phyloP scores from a whole-genome alignment of 2,797 vertebrate species.

The Buceros bicornis region DNA sequence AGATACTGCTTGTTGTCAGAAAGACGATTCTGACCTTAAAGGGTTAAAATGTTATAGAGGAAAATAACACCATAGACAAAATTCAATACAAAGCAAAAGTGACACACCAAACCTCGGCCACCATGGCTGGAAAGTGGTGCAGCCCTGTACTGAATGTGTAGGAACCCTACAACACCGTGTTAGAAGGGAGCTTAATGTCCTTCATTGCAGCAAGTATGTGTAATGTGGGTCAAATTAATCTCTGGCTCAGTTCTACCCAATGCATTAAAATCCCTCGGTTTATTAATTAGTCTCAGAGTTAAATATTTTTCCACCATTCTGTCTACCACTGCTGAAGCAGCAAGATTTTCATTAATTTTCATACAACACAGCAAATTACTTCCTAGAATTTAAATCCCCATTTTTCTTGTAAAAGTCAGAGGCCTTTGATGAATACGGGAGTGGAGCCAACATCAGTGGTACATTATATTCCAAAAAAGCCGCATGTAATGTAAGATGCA shows the following conservation, averaged over 20 bases:
- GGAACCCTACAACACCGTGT: not conserved
- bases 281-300: conserved; percentile 60
- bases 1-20: not conserved
- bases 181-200: not conserved
- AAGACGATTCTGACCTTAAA: not conserved
- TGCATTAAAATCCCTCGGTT: conserved; percentile 38
- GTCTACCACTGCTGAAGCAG: conserved; percentile 4
- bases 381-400: conserved; percentile 48
- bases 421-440: conserved; percentile 15
- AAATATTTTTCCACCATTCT: conserved; percentile 51
- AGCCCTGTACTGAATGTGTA: not conserved
- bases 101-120: not conserved
- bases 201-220: not conserved
- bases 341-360: conserved; percentile 65
- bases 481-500: not conserved
- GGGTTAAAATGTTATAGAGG: not conserved
- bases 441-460: not conserved
- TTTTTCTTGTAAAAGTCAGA: conserved; percentile 40
- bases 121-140: not conserved
- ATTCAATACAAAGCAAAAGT: not conserved
- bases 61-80: not conserved
- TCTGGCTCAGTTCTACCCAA: conserved; percentile 7
- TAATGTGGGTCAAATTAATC: conserved; percentile 12
- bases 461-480: conserved; percentile 1
- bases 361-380: conserved; percentile 56